These are phyloP conservation scores for Coelogynopora nodosa DNA, from an alignment of 2,888 invertebrate genomes.

Conservation along the genomic window DNA sequence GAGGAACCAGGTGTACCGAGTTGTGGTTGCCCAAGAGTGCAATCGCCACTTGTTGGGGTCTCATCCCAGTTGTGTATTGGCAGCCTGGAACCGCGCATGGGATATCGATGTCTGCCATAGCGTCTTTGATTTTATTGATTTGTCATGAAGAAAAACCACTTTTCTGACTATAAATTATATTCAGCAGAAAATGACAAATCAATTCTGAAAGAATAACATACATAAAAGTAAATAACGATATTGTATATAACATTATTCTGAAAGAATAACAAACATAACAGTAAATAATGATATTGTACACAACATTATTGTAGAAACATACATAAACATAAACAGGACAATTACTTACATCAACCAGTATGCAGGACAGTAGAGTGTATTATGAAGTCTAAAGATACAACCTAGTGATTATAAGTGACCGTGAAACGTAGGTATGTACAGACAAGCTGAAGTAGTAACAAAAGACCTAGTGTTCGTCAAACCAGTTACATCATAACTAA, in stretches of 20 bases:
- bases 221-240: not conserved
- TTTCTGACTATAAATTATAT: conserved; percentile 27
- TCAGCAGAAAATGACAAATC: conserved; percentile 31
- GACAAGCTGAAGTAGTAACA: not conserved
- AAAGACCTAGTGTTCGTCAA: not conserved
- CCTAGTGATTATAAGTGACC: conserved; percentile 13
- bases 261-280: not conserved
- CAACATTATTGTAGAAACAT: not conserved
- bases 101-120: not conserved
- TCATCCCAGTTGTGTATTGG: not conserved
- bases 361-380: conserved; percentile 13
- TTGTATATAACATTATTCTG: not conserved
- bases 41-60: not conserved
- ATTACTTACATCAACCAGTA: not conserved
- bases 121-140: too few species aligned
- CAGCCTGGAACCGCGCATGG: not conserved
- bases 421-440: conserved; percentile 28
- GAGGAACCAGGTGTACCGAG: not conserved
- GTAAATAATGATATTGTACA: not conserved
- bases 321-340: not conserved
- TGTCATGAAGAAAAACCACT: conserved; percentile 26
- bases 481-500: conserved; percentile 26
- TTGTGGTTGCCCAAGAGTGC: not conserved
- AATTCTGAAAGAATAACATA: conserved; percentile 31
- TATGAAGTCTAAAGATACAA: conserved; percentile 31